Percentiles rank a stretch among this genome's conserved stretches.
Evolutionary conservation across 2,113 vertebrate species (phyloP).

Genomic region (Tenebrosternarchus preto): DNA sequence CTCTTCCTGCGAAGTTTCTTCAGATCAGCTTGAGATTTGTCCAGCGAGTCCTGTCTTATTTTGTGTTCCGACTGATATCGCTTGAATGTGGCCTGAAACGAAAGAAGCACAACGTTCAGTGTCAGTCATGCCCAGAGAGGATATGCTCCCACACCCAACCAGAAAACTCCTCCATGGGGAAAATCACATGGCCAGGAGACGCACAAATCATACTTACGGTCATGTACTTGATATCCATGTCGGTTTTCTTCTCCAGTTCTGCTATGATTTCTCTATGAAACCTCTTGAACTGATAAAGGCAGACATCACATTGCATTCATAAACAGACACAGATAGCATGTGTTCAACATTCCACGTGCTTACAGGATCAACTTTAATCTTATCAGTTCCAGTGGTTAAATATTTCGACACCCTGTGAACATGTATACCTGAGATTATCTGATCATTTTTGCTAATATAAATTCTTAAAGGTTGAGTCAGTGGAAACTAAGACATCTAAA

Average conservation of each 20-base stretch:
- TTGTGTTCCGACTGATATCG: slow-evolving; percentile 93
- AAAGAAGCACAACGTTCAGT: neutral
- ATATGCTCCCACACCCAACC: too few relatives aligned
- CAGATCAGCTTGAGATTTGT: slow-evolving; percentile 90
- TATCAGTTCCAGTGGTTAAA: slow-evolving; percentile 63
- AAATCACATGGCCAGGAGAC: neutral
- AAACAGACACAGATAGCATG: slow-evolving; percentile 8
- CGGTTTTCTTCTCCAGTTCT: slow-evolving; percentile 95
- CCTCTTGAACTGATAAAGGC: slow-evolving; percentile 82
- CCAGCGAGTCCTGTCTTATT: slow-evolving; percentile 86
- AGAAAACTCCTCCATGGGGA: too few relatives aligned
- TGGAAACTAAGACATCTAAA: neutral
- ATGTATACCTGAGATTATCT: slow-evolving; percentile 20
- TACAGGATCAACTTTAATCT: slow-evolving; percentile 37
- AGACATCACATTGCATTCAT: neutral
- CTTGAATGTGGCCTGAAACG: slow-evolving; percentile 89
- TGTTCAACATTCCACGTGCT: slow-evolving; percentile 24
- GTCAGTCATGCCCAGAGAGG: neutral
- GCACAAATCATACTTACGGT: slow-evolving; percentile 77
- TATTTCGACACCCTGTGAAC: slow-evolving; percentile 43
- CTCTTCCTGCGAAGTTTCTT: slow-evolving; percentile 95
- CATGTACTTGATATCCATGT: slow-evolving; percentile 97
- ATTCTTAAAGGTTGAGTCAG: neutral
- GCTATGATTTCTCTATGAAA: slow-evolving; percentile 90
- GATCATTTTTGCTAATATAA: slow-evolving; percentile 5